Evolutionary conservation across 2,113 vertebrate genomes (phyloP).

Genomic region (Xiphias gladius): DNA sequence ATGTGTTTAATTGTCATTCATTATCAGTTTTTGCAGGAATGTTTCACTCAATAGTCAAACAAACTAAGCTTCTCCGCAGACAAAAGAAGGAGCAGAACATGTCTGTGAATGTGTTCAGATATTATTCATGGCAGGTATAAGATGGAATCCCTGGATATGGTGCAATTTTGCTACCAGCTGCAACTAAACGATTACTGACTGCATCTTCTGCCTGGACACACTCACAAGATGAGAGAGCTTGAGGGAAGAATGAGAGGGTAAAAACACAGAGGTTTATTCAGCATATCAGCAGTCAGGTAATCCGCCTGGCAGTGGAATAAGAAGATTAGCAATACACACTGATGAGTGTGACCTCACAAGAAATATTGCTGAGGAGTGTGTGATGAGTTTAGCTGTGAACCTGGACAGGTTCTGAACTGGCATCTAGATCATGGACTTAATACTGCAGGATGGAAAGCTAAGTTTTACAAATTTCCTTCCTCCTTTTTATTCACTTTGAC

Average conservation of each 20-base stretch:
- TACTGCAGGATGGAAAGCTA: conserved; percentile 16
- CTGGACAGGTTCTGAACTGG: conserved; percentile 16
- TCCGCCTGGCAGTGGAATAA: conserved; percentile 65
- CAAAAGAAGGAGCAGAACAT: conserved; percentile 17
- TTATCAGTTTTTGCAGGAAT: conserved; percentile 51
- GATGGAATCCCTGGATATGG: conserved; percentile 58
- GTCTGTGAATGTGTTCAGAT: conserved; percentile 42
- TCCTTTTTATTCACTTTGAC: conserved; percentile 3
- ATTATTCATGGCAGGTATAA: conserved; percentile 46
- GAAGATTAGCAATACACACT: conserved; percentile 69
- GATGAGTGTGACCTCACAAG: conserved; percentile 56
- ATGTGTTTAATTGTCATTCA: conserved; percentile 26
- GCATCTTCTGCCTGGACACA: conserved; percentile 47
- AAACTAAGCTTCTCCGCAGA: conserved; percentile 40
- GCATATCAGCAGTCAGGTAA: conserved; percentile 76
- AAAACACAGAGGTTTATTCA: conserved; percentile 63
- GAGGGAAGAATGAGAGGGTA: conserved; percentile 33
- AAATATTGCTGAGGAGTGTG: conserved; percentile 44
- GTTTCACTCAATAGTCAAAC: conserved; percentile 24
- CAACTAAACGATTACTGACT: conserved; percentile 70
- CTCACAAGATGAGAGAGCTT: conserved; percentile 45
- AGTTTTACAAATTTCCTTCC: neutral
- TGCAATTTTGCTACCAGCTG: conserved; percentile 56
- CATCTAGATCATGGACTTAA: conserved; percentile 8
- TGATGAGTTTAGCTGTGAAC: conserved; percentile 31